Base-by-base conservation (phyloP, 1,140 invertebrate genomes). In the Caenorhabditis briggsae region DNA sequence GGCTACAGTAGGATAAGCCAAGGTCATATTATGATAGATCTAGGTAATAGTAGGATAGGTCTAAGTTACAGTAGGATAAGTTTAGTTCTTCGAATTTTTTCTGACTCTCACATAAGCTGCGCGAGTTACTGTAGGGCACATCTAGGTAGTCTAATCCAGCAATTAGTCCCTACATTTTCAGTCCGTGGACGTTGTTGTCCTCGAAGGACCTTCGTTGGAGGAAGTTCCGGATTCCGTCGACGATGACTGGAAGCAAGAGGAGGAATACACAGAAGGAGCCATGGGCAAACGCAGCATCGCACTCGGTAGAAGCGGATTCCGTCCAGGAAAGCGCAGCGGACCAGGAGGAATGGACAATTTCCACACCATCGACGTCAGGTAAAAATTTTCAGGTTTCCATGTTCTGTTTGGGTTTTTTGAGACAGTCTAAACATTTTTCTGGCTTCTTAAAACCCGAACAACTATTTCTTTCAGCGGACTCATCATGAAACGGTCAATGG, bases 241-340 rank as follows among this genome's bases (percentile, higher is more conserved):
- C 43, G 48, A 70, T 8, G 65, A 78, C 5, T 78, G 70, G 70
- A 78, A 56, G 18, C 33, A 43, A 18, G 53, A 56, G n/a, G 84
- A 86, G 33, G 78, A 56, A 25, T 78, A 74, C 33, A 86, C 84
- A 33, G 84, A 86, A 50, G 84, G 78, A 12, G 65, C 65, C 23
- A 86, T 86, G 61, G 86, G 87, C 50, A 87, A 87, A 55, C 82
- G 86, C 8, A 88, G 86, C 53, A 82, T 87, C 12, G 61, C 86
- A 1, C 48, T 88, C 18, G 87, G 87, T 9, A 87, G 87, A 61
- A 58, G 74, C 20, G 74, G 61, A 48, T 88, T 88, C 65, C 87
- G 87, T 14, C 87, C 87, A 9, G 87, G 84, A 25, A 88, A 88
- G 33, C 59, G 87, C 3, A 78, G 64, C 23, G 25, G 59, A 23